phyloP scores from a whole-genome alignment of 1,140 invertebrate genomes.

The Odontomachus brunneus region DNA sequence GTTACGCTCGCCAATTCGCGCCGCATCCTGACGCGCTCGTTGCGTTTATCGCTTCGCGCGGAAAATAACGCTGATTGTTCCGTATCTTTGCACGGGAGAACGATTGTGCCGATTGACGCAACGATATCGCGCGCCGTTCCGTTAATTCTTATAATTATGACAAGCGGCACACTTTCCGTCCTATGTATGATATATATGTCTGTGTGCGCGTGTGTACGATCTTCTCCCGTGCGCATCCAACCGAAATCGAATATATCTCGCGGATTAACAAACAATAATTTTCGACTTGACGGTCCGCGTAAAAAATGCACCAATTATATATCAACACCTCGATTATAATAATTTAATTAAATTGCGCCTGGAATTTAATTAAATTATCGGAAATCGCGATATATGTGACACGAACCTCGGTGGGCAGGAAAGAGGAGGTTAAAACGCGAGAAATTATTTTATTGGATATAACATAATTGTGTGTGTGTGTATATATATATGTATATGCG shows the following conservation, averaged over 20 bases:
- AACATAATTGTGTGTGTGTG: neutral
- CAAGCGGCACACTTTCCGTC: neutral
- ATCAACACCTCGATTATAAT: neutral
- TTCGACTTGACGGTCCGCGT: neutral
- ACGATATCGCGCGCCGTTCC: neutral
- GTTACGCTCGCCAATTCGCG: conserved; percentile 16
- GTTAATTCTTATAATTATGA: conserved; percentile 5
- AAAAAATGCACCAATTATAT: neutral
- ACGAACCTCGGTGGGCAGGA: neutral
- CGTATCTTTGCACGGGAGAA: neutral
- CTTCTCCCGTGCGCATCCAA: no score
- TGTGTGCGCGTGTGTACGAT: neutral
- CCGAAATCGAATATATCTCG: neutral
- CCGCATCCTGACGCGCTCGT: conserved; percentile 2
- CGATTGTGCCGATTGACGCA: neutral
- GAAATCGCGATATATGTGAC: neutral
- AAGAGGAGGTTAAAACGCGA: neutral
- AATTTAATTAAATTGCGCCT: conserved; percentile 13
- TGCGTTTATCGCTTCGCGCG: neutral
- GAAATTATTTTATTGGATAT: conserved; percentile 35
- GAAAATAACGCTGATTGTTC: conserved; percentile 1
- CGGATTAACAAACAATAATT: neutral
- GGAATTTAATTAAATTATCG: conserved; percentile 15
- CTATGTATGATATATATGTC: no score
- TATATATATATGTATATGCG: no score